These are phyloP conservation scores for Drosophila tristis DNA, from an alignment of 1,140 invertebrate species.

Conservation along the genomic window DNA sequence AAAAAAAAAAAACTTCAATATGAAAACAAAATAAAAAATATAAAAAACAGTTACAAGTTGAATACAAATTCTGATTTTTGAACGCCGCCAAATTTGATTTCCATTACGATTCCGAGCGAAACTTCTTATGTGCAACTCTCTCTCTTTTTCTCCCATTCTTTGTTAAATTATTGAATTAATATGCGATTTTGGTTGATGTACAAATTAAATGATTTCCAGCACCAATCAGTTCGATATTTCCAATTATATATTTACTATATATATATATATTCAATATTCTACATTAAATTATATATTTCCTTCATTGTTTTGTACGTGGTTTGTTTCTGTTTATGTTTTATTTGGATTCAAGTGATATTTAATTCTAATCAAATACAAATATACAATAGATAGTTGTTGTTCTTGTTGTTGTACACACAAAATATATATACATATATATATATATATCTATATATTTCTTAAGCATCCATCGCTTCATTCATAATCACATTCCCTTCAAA, in stretches of 20 bases:
- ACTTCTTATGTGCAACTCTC: conserved; percentile 56
- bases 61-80: conserved; percentile 63
- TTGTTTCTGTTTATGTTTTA: conserved; percentile 6
- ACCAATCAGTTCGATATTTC: conserved; percentile 65
- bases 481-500: conserved; percentile 1
- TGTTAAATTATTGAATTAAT: conserved; percentile 36
- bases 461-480: conserved; percentile 16
- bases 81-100: conserved; percentile 73
- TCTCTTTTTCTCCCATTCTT: conserved; percentile 43
- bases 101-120: conserved; percentile 62
- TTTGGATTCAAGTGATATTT: conserved; percentile 63
- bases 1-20: conserved; percentile 39
- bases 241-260: conserved; percentile 17
- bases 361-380: conserved; percentile 73
- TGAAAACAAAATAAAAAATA: conserved; percentile 43
- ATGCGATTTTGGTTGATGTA: conserved; percentile 58
- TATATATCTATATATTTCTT: conserved; percentile 14
- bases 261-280: conserved; percentile 4
- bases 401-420: conserved; percentile 80
- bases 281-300: conserved; percentile 40
- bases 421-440: conserved; percentile 26
- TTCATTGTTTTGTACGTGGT: conserved; percentile 25
- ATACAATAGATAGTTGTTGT: conserved; percentile 80
- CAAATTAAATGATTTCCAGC: conserved; percentile 70
- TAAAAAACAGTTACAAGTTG: conserved; percentile 44